phyloP scores from a whole-genome alignment of 1,140 invertebrate species.

The Drosophila kanapiae region DNA sequence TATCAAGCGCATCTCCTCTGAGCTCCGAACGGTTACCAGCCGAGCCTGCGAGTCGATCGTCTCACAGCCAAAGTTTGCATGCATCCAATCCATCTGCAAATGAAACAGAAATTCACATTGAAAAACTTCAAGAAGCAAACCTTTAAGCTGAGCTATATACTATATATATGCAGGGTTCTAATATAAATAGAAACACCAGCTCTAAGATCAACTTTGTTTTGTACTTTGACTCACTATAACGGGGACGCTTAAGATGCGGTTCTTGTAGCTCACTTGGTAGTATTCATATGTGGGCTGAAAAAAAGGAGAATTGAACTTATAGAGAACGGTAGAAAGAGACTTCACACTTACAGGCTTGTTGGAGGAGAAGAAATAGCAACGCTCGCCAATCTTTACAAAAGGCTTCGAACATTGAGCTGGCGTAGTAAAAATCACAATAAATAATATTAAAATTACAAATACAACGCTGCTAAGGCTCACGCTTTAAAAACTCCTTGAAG shows the following conservation, averaged over 20 bases:
- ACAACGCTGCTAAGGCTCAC: conserved; percentile 14
- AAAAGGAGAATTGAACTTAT: background rate
- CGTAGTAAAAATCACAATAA: background rate
- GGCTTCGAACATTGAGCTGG: conserved; percentile 48
- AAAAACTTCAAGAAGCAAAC: too few relatives aligned
- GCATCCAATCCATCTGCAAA: conserved; percentile 53
- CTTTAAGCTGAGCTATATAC: too few relatives aligned
- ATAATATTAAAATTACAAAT: background rate
- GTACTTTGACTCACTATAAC: conserved; percentile 30
- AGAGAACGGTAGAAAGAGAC: background rate
- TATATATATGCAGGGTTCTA: too few relatives aligned
- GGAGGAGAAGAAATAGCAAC: conserved; percentile 65
- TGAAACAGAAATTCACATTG: background rate
- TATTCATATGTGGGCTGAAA: conserved; percentile 58
- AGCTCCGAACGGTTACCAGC: conserved; percentile 33
- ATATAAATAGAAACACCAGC: too few relatives aligned
- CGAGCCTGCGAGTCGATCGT: conserved; percentile 34
- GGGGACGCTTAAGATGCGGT: conserved; percentile 55
- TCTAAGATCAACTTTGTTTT: too few relatives aligned
- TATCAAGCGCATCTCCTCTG: conserved; percentile 34
- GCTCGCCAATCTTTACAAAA: conserved; percentile 55
- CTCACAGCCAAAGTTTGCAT: conserved; percentile 59
- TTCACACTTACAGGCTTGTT: conserved; percentile 54
- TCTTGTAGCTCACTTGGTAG: conserved; percentile 58
- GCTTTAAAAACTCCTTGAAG: conserved; percentile 39